Conservation (phyloP, 2,888 invertebrate species). For the Hyppa rectilinea region DNA sequence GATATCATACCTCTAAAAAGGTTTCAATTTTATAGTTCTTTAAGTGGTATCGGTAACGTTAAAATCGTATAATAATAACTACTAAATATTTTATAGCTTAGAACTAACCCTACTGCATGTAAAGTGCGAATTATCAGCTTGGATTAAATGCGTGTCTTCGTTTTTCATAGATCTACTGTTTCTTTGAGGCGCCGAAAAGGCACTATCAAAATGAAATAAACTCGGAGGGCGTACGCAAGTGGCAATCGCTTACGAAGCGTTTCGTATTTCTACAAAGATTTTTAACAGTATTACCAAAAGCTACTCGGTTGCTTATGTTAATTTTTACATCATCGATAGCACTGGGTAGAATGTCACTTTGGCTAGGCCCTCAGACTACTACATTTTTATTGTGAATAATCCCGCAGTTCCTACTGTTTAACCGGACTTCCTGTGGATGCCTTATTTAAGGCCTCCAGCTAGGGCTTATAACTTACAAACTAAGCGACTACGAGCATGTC, state of each 20-base stretch:
- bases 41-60: constrained; percentile 9
- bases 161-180: constrained; percentile 5
- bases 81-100: constrained; percentile 24
- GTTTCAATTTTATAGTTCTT: constrained; percentile 32
- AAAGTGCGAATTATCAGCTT: constrained; percentile 41
- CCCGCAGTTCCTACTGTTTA: too few relatives aligned
- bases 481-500: too few relatives aligned
- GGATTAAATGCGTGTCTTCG: constrained; percentile 9
- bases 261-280: too few relatives aligned
- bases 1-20: constrained; percentile 38
- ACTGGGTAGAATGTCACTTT: neutral
- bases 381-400: neutral
- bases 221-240: neutral
- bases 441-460: too few relatives aligned
- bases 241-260: too few relatives aligned
- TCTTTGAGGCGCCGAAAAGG: too few relatives aligned
- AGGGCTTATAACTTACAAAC: too few relatives aligned
- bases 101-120: constrained; percentile 41
- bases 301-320: neutral
- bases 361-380: neutral
- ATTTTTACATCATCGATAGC: neutral
- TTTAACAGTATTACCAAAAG: neutral
- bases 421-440: too few relatives aligned
- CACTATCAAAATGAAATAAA: neutral
- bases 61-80: constrained; percentile 32